phyloP scores from a whole-genome alignment of 2,797 vertebrate genomes.

The Benthosema pterotum region DNA sequence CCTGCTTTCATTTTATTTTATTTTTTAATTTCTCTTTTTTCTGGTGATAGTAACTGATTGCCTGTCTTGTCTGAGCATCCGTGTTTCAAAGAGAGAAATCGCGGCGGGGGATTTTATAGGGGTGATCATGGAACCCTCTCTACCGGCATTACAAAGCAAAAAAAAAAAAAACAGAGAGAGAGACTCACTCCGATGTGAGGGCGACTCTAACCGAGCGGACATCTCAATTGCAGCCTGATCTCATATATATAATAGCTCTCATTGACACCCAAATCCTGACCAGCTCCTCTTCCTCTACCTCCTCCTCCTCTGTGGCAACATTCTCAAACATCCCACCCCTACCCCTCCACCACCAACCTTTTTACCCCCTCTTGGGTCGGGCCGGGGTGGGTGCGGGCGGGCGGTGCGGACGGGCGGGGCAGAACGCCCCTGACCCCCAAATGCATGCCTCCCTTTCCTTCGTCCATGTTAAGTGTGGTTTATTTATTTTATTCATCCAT shows the following conservation, averaged over 20 bases:
- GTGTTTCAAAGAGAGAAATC: constrained; percentile 75
- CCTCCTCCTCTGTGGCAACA: constrained; percentile 40
- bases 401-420: too few relatives aligned
- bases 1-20: too few relatives aligned
- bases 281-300: constrained; percentile 21
- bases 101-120: not conserved
- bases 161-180: constrained; percentile 64
- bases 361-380: too few relatives aligned
- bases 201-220: constrained; percentile 79
- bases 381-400: not conserved
- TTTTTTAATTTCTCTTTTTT: too few relatives aligned
- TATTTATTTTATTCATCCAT: too few relatives aligned
- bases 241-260: constrained; percentile 80
- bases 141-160: constrained; percentile 39
- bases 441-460: constrained; percentile 57
- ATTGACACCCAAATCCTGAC: constrained; percentile 46
- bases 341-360: not conserved
- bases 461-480: constrained; percentile 10
- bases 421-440: constrained; percentile 5
- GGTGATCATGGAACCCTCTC: too few relatives aligned
- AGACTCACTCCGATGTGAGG: constrained; percentile 8
- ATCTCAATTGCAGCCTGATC: constrained; percentile 99
- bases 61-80: constrained; percentile 98
- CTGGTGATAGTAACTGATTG: constrained; percentile 99
- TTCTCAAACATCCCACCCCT: constrained; percentile 15